phyloP scores from a whole-genome alignment of 2,113 vertebrate genomes.

The Microtus ochrogaster region DNA sequence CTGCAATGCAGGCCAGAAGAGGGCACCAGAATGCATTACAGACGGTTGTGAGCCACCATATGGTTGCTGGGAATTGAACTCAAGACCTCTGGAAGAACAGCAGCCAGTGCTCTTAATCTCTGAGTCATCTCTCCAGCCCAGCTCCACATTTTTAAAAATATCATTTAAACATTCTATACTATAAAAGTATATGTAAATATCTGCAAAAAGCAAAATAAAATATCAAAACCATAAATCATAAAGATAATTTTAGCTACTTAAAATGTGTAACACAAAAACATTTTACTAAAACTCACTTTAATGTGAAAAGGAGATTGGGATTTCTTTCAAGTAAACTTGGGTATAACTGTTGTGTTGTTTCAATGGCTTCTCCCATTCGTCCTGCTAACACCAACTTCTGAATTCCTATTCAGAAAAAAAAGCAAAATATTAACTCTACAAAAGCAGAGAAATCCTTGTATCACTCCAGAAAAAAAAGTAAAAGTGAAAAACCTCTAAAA shows the following conservation, averaged over 20 bases:
- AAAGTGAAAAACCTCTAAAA: conserved; percentile 28
- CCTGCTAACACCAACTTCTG: conserved; percentile 99
- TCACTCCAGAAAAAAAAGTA: not conserved
- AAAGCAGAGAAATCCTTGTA: conserved; percentile 38
- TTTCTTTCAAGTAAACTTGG: conserved; percentile 99
- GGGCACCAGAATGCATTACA: no score
- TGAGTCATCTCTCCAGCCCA: no score
- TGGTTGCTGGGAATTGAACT: no score
- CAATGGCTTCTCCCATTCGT: conserved; percentile 99
- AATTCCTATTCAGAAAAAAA: conserved; percentile 93
- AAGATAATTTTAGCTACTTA: conserved; percentile 76
- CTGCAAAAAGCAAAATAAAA: conserved; percentile 72
- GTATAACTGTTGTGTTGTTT: conserved; percentile 99
- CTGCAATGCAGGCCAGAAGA: no score
- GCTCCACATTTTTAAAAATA: not conserved
- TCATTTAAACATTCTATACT: not conserved
- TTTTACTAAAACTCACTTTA: conserved; percentile 92
- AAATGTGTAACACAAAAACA: conserved; percentile 57
- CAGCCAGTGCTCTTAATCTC: no score
- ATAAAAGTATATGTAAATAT: conserved; percentile 45
- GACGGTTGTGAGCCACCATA: no score
- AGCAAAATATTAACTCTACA: conserved; percentile 65
- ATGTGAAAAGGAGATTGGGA: conserved; percentile 98
- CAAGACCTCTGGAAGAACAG: no score
- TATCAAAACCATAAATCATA: conserved; percentile 74